Evolutionary conservation across 2,797 vertebrate genomes (phyloP).

Genomic region (Danionella dracula): DNA sequence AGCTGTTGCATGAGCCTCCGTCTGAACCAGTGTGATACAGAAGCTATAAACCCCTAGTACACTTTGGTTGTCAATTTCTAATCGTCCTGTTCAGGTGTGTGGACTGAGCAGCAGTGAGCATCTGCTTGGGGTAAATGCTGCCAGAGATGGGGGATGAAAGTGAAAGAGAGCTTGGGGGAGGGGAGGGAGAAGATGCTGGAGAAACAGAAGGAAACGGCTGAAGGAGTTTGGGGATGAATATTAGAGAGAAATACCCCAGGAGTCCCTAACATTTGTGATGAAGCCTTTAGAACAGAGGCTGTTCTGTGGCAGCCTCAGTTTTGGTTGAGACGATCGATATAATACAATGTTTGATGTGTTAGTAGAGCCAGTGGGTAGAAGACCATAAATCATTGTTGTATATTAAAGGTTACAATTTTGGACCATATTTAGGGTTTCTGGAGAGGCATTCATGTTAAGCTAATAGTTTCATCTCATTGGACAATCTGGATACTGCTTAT

Average conservation of each 20-base stretch:
- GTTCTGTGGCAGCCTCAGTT: neutral
- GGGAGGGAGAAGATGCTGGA: conserved; percentile 35
- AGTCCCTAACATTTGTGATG: conserved; percentile 35
- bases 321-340: neutral
- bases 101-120: neutral
- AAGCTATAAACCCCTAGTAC: too few relatives aligned
- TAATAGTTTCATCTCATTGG: neutral
- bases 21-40: conserved; percentile 13
- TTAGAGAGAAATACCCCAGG: conserved; percentile 36
- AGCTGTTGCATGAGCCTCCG: conserved; percentile 25
- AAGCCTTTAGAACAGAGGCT: conserved; percentile 11
- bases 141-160: conserved; percentile 27
- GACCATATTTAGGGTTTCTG: neutral
- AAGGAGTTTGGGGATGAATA: conserved; percentile 5
- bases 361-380: neutral
- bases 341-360: neutral
- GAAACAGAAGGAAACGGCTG: conserved; percentile 8
- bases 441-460: too few relatives aligned
- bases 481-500: neutral
- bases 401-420: neutral
- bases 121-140: conserved; percentile 30
- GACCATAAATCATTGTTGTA: neutral
- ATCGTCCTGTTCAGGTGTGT: neutral
- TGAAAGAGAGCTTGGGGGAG: conserved; percentile 34
- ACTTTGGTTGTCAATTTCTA: too few relatives aligned